These are phyloP conservation scores for Wiebesia pumilae DNA, from an alignment of 1,140 invertebrate species.

Conservation along the genomic window DNA sequence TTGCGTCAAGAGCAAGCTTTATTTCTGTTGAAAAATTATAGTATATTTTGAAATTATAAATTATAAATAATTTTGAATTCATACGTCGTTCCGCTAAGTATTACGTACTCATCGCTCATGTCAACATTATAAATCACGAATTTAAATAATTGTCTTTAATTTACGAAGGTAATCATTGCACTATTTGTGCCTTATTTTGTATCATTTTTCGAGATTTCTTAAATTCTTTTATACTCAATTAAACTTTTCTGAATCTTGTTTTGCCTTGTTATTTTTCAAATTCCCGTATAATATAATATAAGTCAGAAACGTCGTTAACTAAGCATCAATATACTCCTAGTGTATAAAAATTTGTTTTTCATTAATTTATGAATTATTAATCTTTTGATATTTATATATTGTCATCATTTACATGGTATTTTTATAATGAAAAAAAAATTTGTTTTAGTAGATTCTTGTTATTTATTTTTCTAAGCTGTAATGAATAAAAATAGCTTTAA, in stretches of 20 bases:
- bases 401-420: too few relatives aligned
- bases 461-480: too few relatives aligned
- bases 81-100: background rate
- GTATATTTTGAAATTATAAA: too few relatives aligned
- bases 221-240: conserved; percentile 44
- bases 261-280: background rate
- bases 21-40: background rate
- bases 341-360: background rate
- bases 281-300: too few relatives aligned
- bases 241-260: conserved; percentile 32
- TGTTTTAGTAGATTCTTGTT: too few relatives aligned
- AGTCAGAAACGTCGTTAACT: background rate
- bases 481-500: too few relatives aligned
- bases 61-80: background rate
- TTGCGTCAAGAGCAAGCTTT: background rate
- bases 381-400: background rate
- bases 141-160: conserved; percentile 16
- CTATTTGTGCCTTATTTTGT: conserved; percentile 1
- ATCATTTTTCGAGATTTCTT: background rate
- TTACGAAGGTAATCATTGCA: background rate
- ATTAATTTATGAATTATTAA: background rate
- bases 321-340: background rate
- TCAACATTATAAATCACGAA: background rate
- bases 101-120: background rate
- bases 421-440: too few relatives aligned